phyloP scores from a whole-genome alignment of 2,888 invertebrate species.

The Xestia xanthographa region DNA sequence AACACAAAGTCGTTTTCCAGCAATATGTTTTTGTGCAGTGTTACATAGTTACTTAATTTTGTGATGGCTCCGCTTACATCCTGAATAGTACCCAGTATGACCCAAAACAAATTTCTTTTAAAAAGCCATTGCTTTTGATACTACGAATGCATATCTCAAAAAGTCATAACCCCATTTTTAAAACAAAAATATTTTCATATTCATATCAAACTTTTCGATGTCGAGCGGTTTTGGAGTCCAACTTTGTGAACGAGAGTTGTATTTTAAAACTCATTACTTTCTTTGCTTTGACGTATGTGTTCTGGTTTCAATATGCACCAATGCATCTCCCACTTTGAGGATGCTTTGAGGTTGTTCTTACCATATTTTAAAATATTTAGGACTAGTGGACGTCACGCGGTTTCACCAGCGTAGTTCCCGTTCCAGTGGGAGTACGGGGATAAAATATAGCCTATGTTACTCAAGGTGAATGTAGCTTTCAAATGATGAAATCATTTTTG shows the following conservation, averaged over 20 bases:
- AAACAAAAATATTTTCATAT: slow-evolving; percentile 35
- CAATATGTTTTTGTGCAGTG: too few species aligned
- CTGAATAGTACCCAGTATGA: background rate
- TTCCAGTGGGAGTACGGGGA: too few species aligned
- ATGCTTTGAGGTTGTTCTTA: background rate
- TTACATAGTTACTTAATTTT: background rate
- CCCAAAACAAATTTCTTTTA: background rate
- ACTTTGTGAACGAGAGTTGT: slow-evolving; percentile 30
- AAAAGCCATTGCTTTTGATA: background rate
- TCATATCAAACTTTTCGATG: slow-evolving; percentile 40
- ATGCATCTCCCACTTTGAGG: slow-evolving; percentile 1
- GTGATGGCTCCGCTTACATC: background rate
- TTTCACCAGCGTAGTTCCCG: too few species aligned
- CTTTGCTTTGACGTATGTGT: slow-evolving; percentile 26
- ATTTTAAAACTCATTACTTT: slow-evolving; percentile 56
- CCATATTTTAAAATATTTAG: background rate
- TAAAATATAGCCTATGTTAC: too few species aligned
- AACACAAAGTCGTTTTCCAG: too few species aligned
- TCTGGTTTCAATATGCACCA: slow-evolving; percentile 16
- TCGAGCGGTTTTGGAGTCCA: slow-evolving; percentile 10
- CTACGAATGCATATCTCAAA: slow-evolving; percentile 2
- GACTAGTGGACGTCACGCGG: too few species aligned
- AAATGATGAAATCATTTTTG: too few species aligned
- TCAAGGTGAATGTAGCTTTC: too few species aligned
- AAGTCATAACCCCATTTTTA: slow-evolving; percentile 36